Evolutionary conservation across 2,113 vertebrate species (phyloP).

Genomic region (Panurus biarmicus): DNA sequence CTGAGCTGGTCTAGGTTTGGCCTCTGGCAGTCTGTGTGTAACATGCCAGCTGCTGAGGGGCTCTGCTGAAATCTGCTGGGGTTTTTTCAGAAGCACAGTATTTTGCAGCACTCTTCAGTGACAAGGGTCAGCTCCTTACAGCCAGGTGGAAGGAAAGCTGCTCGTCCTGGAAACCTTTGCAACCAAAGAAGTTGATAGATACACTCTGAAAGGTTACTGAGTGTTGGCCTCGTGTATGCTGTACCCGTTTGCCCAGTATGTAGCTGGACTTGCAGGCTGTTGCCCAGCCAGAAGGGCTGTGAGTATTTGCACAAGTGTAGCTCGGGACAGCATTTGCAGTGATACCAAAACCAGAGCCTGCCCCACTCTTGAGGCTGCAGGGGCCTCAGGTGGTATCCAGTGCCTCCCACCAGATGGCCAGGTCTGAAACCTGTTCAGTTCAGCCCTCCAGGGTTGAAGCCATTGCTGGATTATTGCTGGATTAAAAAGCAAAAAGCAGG

Average conservation of each 20-base stretch:
- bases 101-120: neutral
- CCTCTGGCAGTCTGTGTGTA: neutral
- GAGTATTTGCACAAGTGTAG: neutral
- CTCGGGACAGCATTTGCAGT: neutral
- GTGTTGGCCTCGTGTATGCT: rapidly evolving
- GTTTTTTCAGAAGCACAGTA: neutral
- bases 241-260: rapidly evolving
- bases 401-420: neutral
- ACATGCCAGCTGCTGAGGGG: neutral
- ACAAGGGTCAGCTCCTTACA: neutral
- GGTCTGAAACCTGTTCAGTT: rapidly evolving
- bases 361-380: rapidly evolving
- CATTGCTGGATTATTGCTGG: neutral
- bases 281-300: neutral
- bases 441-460: neutral
- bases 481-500: neutral
- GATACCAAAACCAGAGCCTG: neutral
- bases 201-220: rapidly evolving
- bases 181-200: neutral
- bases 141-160: neutral
- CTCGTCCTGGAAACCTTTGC: neutral
- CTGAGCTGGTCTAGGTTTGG: rapidly evolving
- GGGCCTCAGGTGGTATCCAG: neutral
- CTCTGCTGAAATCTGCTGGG: neutral
- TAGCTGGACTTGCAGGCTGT: neutral